Evolutionary conservation across 2,113 vertebrate genomes (phyloP).

Genomic region (Mola mola): DNA sequence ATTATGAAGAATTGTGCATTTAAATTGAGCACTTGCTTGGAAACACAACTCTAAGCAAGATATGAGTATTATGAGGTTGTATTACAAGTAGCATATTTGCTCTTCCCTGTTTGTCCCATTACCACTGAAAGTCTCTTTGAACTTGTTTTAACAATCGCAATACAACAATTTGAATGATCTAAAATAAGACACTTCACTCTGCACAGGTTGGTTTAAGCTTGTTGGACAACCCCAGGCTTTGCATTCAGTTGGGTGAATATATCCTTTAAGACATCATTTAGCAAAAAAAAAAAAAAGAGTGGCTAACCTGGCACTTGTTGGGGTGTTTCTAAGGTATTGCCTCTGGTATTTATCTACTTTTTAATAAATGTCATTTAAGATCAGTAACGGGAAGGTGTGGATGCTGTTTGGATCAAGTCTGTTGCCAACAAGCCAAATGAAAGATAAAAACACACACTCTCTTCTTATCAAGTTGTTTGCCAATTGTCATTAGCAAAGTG

Average conservation of each 20-base stretch:
- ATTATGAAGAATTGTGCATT: slow-evolving; percentile 16
- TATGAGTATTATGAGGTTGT: slow-evolving; percentile 10
- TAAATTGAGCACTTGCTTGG: slow-evolving; percentile 33
- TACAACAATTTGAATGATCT: background rate
- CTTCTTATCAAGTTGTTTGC: slow-evolving; percentile 54
- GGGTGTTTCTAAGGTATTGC: slow-evolving; percentile 10
- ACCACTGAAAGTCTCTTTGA: slow-evolving; percentile 12
- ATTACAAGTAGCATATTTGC: slow-evolving; percentile 5
- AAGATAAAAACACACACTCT: slow-evolving; percentile 22
- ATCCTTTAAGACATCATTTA: background rate
- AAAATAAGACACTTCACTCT: background rate
- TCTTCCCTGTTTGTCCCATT: background rate
- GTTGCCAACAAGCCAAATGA: slow-evolving; percentile 63
- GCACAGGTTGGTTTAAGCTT: background rate
- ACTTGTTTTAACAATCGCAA: background rate
- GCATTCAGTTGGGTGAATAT: background rate
- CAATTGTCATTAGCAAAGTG: slow-evolving; percentile 58
- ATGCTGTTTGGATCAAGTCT: slow-evolving; percentile 31
- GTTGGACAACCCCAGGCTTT: background rate
- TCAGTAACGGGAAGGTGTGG: slow-evolving; percentile 14
- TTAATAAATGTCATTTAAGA: slow-evolving; percentile 30
- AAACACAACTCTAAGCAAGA: background rate
- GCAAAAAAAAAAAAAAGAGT: too few relatives aligned
- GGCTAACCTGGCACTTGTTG: slow-evolving; percentile 5
- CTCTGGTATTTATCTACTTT: slow-evolving; percentile 13